Conservation (phyloP, 2,888 invertebrate genomes). For the Rhagophthalmus giganteus region DNA sequence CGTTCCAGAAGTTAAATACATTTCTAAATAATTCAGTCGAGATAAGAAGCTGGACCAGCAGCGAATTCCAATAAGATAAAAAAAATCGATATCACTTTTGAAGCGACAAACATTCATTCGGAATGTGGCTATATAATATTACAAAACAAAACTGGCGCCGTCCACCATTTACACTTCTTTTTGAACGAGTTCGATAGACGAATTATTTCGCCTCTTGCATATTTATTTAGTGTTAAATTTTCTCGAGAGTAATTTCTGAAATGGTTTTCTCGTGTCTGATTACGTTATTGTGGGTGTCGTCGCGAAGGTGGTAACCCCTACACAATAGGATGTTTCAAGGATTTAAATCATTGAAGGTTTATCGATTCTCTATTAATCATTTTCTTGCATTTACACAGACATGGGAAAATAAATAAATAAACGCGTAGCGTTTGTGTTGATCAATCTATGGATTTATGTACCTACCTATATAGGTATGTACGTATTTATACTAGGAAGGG, state of each 20-base stretch:
- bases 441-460: too few relatives aligned
- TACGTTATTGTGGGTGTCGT: conserved; percentile 19
- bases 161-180: conserved; percentile 13
- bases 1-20: too few relatives aligned
- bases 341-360: conserved; percentile 14
- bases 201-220: conserved; percentile 23
- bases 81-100: conserved; percentile 19
- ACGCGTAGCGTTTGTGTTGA: too few relatives aligned
- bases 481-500: too few relatives aligned
- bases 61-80: conserved; percentile 25
- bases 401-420: neutral
- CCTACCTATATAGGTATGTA: too few relatives aligned
- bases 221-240: conserved; percentile 20
- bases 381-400: conserved; percentile 3
- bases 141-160: conserved; percentile 24
- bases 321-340: conserved; percentile 16
- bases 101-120: conserved; percentile 19
- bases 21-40: conserved; percentile 4
- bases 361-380: conserved; percentile 11
- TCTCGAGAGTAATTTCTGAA: conserved; percentile 9
- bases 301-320: conserved; percentile 12
- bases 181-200: conserved; percentile 22
- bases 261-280: conserved; percentile 2
- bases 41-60: conserved; percentile 21
- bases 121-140: conserved; percentile 22